phyloP scores from a whole-genome alignment of 2,113 vertebrate genomes.

The Amia ocellicauda region DNA sequence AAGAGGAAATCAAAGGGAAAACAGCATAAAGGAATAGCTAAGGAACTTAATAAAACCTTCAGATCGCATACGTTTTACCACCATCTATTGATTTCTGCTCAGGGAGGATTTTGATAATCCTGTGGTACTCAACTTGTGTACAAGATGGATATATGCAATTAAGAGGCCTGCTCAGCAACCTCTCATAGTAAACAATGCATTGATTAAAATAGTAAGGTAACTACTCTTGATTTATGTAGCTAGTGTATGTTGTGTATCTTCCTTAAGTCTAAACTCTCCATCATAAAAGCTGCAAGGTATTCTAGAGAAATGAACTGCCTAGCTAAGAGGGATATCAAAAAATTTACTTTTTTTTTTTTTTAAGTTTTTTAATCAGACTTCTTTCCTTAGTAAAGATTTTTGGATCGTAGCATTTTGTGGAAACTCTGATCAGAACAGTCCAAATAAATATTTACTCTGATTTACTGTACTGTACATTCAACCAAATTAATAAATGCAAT shows the following conservation, averaged over 20 bases:
- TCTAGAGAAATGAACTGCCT: too few relatives aligned
- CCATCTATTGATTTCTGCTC: slow-evolving; percentile 34
- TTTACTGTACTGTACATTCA: too few relatives aligned
- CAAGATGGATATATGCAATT: slow-evolving; percentile 34
- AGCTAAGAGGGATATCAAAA: too few relatives aligned
- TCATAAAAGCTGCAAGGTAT: too few relatives aligned
- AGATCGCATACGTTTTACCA: slow-evolving; percentile 5
- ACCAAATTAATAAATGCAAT: too few relatives aligned
- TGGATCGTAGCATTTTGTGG: too few relatives aligned
- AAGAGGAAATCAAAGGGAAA: slow-evolving; percentile 19
- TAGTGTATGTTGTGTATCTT: not conserved
- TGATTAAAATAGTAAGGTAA: slow-evolving; percentile 12
- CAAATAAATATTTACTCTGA: too few relatives aligned
- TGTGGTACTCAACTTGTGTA: slow-evolving; percentile 21
- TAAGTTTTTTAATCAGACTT: too few relatives aligned
- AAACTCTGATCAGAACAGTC: too few relatives aligned
- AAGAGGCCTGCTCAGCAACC: not conserved
- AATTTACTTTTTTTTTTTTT: too few relatives aligned
- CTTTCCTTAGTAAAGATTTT: too few relatives aligned
- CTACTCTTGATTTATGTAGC: not conserved
- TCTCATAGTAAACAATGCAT: slow-evolving; percentile 17
- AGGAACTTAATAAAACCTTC: slow-evolving; percentile 24
- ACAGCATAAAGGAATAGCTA: slow-evolving; percentile 1
- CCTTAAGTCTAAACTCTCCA: not conserved
- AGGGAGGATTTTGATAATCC: slow-evolving; percentile 34